These are phyloP conservation scores for Phania funesta DNA, from an alignment of 2,888 invertebrate species.

Conservation along the genomic window DNA sequence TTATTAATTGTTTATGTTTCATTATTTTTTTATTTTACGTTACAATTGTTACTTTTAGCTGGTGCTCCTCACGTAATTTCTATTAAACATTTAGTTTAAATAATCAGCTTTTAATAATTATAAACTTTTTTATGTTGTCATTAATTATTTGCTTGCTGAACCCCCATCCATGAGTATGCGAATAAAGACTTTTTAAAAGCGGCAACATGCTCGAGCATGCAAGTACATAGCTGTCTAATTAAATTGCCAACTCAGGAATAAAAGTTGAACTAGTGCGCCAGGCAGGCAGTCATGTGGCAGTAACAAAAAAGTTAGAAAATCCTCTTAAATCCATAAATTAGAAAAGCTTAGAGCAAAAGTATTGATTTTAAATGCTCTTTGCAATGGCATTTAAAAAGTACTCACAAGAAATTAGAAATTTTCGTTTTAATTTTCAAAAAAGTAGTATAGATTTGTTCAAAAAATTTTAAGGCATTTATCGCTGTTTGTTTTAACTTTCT, in stretches of 20 bases:
- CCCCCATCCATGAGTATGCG: neutral
- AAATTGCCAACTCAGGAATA: neutral
- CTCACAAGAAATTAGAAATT: neutral
- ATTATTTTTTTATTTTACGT: too few relatives aligned
- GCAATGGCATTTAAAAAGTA: neutral
- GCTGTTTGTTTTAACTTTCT: neutral
- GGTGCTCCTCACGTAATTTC: too few relatives aligned
- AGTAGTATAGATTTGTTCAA: neutral
- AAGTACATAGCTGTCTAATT: constrained; percentile 3
- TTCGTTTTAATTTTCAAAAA: too few relatives aligned
- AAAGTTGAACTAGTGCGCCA: neutral
- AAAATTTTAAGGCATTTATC: neutral
- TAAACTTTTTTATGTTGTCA: neutral
- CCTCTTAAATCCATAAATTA: neutral
- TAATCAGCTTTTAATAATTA: neutral
- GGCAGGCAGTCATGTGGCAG: neutral
- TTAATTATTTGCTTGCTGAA: neutral
- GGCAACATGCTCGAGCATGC: neutral
- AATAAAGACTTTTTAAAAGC: neutral
- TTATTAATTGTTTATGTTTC: too few relatives aligned
- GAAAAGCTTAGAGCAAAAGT: neutral
- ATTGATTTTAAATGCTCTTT: neutral
- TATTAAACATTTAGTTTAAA: neutral
- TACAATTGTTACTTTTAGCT: too few relatives aligned
- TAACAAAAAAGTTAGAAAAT: neutral